Percentiles rank a stretch among this genome's conserved stretches.
Conservation (phyloP, 2,797 vertebrate species). For the Setipinna tenuifilis region DNA sequence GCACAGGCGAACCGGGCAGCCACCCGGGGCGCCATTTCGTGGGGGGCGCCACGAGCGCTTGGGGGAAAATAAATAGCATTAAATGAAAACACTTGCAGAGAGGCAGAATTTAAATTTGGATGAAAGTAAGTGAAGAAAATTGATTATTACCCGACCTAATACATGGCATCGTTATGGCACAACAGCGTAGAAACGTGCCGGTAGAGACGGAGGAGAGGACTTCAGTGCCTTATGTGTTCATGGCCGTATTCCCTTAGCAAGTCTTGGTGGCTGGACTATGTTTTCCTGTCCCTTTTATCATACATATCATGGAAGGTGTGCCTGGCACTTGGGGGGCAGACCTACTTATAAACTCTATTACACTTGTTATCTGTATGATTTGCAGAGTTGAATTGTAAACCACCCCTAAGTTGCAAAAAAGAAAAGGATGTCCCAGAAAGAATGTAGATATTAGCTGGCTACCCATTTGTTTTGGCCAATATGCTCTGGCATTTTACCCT, state of each 20-base stretch:
- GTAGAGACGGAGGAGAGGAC: constrained; percentile 41
- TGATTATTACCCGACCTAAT: neutral
- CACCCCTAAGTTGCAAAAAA: neutral
- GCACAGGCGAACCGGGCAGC: too few species aligned
- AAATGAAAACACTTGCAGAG: neutral
- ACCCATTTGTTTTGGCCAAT: neutral
- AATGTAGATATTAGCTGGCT: neutral
- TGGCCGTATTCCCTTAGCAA: constrained; percentile 57
- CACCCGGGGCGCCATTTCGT: too few species aligned
- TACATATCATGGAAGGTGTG: constrained; percentile 21
- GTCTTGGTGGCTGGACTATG: constrained; percentile 41
- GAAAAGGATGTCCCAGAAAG: neutral
- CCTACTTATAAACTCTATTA: neutral
- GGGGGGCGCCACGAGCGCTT: too few species aligned
- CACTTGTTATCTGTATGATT: neutral
- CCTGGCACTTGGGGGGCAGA: neutral
- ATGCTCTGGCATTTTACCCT: neutral
- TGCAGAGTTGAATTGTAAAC: constrained; percentile 8
- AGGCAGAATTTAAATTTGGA: neutral
- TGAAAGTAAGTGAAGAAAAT: neutral
- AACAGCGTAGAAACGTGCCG: neutral
- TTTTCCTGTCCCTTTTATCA: neutral
- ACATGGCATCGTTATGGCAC: neutral
- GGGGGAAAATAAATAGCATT: too few species aligned
- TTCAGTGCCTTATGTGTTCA: constrained; percentile 81